These are phyloP conservation scores for Sturnira hondurensis DNA, from an alignment of 2,113 vertebrate genomes.

Conservation along the genomic window DNA sequence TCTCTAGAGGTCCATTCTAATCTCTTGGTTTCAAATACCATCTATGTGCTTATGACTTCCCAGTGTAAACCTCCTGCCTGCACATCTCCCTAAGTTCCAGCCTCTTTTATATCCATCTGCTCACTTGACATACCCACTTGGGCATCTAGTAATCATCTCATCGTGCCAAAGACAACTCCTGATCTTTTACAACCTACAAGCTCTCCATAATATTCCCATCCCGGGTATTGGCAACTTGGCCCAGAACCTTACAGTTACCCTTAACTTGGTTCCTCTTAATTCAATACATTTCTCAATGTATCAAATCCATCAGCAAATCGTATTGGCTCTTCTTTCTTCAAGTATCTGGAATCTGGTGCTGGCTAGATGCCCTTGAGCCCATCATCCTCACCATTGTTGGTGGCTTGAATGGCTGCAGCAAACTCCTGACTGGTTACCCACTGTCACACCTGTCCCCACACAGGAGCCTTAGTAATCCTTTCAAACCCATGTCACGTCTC, in stretches of 20 bases:
- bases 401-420: background rate
- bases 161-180: background rate
- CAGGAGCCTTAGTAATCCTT: fast-evolving
- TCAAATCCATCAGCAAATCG: background rate
- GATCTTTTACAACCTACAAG: background rate
- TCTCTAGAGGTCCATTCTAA: background rate
- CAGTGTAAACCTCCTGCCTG: background rate
- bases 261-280: background rate
- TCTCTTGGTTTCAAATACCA: background rate
- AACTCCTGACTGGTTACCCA: background rate
- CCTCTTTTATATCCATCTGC: background rate
- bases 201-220: background rate
- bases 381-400: background rate
- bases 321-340: background rate
- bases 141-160: background rate
- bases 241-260: background rate
- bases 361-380: background rate
- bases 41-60: background rate
- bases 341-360: background rate
- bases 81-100: background rate
- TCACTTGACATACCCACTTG: background rate
- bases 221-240: background rate
- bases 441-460: background rate
- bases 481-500: fast-evolving
- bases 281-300: no score